These are phyloP conservation scores for Brachionus sp. DNA, from an alignment of 1,140 invertebrate species.

Conservation along the genomic window DNA sequence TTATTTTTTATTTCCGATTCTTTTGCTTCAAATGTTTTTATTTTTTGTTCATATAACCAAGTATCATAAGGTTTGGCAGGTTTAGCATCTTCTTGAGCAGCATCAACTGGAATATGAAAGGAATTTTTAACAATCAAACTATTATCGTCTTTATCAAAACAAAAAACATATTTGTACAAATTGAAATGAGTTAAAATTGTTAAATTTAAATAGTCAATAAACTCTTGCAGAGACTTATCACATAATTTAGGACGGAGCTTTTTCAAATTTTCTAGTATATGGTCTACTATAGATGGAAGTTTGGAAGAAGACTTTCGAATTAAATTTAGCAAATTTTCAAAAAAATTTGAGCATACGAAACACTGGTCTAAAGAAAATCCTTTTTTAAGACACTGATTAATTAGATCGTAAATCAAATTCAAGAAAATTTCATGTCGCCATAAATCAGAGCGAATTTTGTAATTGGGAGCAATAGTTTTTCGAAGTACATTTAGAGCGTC, in stretches of 20 bases:
- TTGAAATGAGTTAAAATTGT: constrained; percentile 24
- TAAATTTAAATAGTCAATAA: neutral
- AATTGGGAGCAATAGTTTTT: neutral
- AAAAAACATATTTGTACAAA: constrained; percentile 24
- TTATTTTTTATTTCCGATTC: neutral
- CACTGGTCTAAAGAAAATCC: neutral
- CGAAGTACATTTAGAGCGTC: neutral
- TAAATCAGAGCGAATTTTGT: neutral
- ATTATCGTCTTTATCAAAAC: constrained; percentile 18
- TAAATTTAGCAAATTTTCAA: neutral
- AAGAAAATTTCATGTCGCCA: constrained; percentile 23
- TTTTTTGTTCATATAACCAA: constrained; percentile 10
- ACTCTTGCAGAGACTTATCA: neutral
- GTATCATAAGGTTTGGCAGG: neutral
- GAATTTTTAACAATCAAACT: neutral
- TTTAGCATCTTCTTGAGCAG: neutral
- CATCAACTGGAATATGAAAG: neutral
- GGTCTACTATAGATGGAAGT: neutral
- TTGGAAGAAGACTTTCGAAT: constrained; percentile 5
- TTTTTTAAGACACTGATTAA: neutral
- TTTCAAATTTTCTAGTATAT: constrained; percentile 15
- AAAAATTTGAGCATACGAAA: neutral
- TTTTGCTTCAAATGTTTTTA: neutral
- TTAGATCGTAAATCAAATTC: neutral
- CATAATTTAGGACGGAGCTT: neutral